Evolutionary conservation across 1,140 invertebrate genomes (phyloP), one percentile per base, ranked within the genome.

Genomic region (Drosophila saltans): DNA sequence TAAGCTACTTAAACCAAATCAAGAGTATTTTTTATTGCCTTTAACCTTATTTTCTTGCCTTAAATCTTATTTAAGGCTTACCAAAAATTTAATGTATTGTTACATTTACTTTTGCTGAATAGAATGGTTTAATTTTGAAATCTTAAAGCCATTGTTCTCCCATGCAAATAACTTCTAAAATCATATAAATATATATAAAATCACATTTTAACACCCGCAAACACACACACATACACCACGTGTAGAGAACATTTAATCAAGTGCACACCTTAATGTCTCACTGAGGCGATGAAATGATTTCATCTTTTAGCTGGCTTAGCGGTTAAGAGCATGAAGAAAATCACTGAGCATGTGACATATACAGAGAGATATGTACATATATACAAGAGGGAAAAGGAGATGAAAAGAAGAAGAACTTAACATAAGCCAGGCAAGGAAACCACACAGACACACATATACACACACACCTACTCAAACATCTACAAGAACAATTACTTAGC

Each of bases 271-370:
- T 63, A 45, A 71, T 52, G 33, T 59, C 41, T 21, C 28, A 56
- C 39, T 57, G 59, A 48, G 48, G 66, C 63, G 40, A 30, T 43
- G 48, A 33, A 82, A 67, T 33, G 67, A 60, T 64, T 65, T 86
- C 68, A 75, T 62, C 36, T 52, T 52, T 52, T 52, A 40, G 41
- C 60, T 62, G 60, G 69, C 80, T 84, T 77, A 71, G 80, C 61
- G 75, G 75, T 61, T 75, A 64, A 67, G 59, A 75, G 62, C 78
- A 78, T 81, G 77, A 65, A 62, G 74, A 30, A 79, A 81, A 75
- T 66, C 65, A 84, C 61, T 67, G 48, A 66, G 75, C 82, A 72
- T 65, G 67, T 67, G 67, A 78, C 66, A 72, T 43, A 69, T 43
- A 57, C 66, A 62, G 63, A 43, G 39, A 55, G 16, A 16, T 16